A percentile compares a stretch with the other conserved stretches of the same genome.
Evolutionary conservation across 2,888 invertebrate species (phyloP).

Genomic region (Coremacera marginata): DNA sequence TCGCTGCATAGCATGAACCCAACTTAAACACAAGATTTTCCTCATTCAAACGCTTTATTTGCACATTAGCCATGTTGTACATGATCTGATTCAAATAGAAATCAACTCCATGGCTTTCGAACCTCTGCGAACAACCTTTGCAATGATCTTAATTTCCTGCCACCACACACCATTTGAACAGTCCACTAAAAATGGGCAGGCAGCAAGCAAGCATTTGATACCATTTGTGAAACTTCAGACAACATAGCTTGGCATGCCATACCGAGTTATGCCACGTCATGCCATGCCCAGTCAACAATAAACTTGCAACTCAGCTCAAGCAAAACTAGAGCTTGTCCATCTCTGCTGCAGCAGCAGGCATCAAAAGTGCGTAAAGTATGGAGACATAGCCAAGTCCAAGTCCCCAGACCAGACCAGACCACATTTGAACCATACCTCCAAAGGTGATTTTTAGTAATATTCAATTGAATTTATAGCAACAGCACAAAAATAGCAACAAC

Average conservation of each 20-base stretch:
- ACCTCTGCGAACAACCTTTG: neutral
- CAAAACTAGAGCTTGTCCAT: conserved; percentile 27
- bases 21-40: neutral
- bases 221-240: conserved; percentile 32
- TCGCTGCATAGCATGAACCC: neutral
- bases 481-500: conserved; percentile 21
- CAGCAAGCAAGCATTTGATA: conserved; percentile 33
- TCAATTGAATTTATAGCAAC: conserved; percentile 63
- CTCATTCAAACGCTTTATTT: neutral
- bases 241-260: conserved; percentile 27
- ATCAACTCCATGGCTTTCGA: conserved; percentile 53
- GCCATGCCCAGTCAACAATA: neutral
- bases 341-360: conserved; percentile 28
- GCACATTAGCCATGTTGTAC: neutral
- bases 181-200: conserved; percentile 19
- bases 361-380: conserved; percentile 41
- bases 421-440: conserved; percentile 42
- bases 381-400: conserved; percentile 6
- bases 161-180: neutral
- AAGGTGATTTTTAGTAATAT: conserved; percentile 61
- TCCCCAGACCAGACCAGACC: neutral
- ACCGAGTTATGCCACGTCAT: neutral
- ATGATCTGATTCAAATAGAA: conserved; percentile 34
- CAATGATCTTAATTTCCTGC: neutral
- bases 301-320: conserved; percentile 21